Percentiles rank a stretch among this genome's conserved stretches.
Conservation (phyloP, 1,140 invertebrate species). For the Eurosta solidaginis region DNA sequence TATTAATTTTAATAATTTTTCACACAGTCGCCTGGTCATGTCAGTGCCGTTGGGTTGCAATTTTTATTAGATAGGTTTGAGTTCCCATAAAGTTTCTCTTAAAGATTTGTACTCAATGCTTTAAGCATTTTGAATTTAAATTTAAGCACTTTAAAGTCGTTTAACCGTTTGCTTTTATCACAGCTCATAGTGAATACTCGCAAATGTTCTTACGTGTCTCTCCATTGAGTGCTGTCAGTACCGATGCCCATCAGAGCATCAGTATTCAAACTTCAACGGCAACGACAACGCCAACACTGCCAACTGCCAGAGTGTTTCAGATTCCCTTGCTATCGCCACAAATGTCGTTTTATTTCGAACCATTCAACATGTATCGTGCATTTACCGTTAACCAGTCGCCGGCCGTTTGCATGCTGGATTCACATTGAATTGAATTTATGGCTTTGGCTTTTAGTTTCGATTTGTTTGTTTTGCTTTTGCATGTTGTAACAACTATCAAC, state of each 20-base stretch:
- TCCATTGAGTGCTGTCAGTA: conserved; percentile 20
- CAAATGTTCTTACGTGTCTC: background rate
- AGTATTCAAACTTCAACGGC: background rate
- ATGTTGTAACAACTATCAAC: background rate
- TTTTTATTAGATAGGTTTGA: too few species aligned
- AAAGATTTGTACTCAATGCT: too few species aligned
- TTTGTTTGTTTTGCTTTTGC: background rate
- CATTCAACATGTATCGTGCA: background rate
- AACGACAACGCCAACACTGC: background rate
- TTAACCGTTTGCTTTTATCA: background rate
- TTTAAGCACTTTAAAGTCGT: background rate
- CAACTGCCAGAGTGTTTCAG: background rate
- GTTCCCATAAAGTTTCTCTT: too few species aligned
- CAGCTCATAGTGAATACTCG: background rate
- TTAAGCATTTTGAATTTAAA: background rate
- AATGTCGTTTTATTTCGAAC: background rate
- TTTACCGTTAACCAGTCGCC: background rate
- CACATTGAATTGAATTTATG: conserved; percentile 25
- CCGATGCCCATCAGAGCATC: conserved; percentile 1
- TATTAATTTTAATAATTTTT: too few species aligned
- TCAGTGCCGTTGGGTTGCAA: too few species aligned
- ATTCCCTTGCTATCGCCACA: background rate
- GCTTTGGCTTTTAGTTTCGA: conserved; percentile 21
- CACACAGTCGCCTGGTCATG: too few species aligned
- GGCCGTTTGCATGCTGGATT: background rate